phyloP scores from a whole-genome alignment of 2,797 vertebrate genomes.

The Melanotaenia pygmaea region DNA sequence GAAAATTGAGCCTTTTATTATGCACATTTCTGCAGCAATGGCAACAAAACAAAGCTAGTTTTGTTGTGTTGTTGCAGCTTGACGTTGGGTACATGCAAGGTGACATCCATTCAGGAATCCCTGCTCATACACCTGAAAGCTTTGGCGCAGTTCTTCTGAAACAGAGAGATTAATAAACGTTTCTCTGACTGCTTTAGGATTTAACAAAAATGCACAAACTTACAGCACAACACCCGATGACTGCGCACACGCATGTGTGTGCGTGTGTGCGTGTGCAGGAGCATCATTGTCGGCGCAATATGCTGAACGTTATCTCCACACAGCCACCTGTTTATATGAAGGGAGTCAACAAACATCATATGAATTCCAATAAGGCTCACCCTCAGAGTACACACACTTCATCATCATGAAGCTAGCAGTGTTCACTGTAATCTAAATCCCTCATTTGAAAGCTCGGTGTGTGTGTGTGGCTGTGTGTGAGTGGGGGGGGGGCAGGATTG shows the following conservation, averaged over 20 bases:
- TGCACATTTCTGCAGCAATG: slow-evolving; percentile 36
- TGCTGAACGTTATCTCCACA: slow-evolving; percentile 73
- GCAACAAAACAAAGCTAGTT: slow-evolving; percentile 50
- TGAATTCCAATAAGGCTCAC: slow-evolving; percentile 79
- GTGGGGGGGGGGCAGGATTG: slow-evolving; percentile 20
- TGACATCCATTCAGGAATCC: slow-evolving; percentile 70
- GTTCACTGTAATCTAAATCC: slow-evolving; percentile 79
- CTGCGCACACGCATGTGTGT: not conserved
- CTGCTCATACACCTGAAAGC: slow-evolving; percentile 65
- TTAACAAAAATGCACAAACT: slow-evolving; percentile 27
- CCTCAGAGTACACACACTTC: slow-evolving; percentile 66
- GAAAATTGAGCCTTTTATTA: slow-evolving; percentile 35
- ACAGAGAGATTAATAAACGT: slow-evolving; percentile 76
- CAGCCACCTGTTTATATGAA: slow-evolving; percentile 80
- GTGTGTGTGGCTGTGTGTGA: slow-evolving; percentile 13
- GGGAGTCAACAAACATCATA: slow-evolving; percentile 76
- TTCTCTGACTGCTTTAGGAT: slow-evolving; percentile 64
- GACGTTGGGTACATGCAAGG: slow-evolving; percentile 39
- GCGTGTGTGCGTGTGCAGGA: not conserved
- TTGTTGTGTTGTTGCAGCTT: slow-evolving; percentile 55
- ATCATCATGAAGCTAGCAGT: slow-evolving; percentile 59
- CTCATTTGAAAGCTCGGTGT: slow-evolving; percentile 63
- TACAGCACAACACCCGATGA: slow-evolving; percentile 21
- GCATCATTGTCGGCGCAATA: slow-evolving; percentile 59
- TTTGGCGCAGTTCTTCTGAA: slow-evolving; percentile 59